phyloP scores from a whole-genome alignment of 2,113 vertebrate genomes.

The Benitochromis conjunctus region DNA sequence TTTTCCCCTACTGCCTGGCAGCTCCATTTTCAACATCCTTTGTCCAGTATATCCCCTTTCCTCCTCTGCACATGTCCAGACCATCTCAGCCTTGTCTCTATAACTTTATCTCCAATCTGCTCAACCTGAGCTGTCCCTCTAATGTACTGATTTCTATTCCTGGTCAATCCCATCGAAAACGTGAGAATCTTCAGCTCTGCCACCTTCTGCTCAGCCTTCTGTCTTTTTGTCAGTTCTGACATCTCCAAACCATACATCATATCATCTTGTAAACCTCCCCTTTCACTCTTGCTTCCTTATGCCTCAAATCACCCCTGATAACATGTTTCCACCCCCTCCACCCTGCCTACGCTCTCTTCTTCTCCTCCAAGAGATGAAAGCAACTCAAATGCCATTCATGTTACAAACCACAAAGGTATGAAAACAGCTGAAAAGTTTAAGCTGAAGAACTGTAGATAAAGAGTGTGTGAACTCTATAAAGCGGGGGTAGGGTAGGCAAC shows the following conservation, averaged over 20 bases:
- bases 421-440: background rate
- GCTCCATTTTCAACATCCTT: background rate
- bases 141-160: background rate
- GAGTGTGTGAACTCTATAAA: background rate
- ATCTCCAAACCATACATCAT: background rate
- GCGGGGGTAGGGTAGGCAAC: too few species aligned
- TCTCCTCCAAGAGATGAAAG: background rate
- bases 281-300: background rate
- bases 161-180: background rate
- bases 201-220: background rate
- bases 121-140: background rate
- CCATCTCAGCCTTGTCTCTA: background rate
- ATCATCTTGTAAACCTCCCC: background rate
- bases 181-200: background rate
- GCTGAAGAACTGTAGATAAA: background rate
- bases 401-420: background rate
- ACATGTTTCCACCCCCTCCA: background rate
- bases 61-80: background rate
- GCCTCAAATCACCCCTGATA: background rate
- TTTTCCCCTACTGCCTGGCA: background rate
- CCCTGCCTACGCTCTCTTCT: background rate
- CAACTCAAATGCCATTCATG: background rate
- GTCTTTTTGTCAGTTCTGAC: background rate
- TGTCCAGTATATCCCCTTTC: background rate
- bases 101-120: background rate